Conservation (phyloP, 1,140 invertebrate species). For the Tenebrio molitor region DNA sequence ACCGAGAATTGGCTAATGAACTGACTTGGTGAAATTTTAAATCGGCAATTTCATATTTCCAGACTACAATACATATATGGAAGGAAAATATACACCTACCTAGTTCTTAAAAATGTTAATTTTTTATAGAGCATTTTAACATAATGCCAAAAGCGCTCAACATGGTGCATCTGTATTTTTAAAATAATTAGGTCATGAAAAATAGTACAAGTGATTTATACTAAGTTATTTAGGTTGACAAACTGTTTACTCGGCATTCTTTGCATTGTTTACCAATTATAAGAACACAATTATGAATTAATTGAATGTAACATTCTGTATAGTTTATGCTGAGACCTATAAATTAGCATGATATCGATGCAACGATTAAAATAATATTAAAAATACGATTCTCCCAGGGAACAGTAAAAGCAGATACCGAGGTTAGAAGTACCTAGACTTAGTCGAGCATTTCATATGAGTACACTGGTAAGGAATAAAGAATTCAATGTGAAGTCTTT, state of each 20-base stretch:
- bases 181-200: conserved; percentile 14
- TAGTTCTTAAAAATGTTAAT: too few relatives aligned
- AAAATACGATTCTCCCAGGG: too few relatives aligned
- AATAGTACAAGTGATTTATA: conserved; percentile 11
- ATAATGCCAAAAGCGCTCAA: too few relatives aligned
- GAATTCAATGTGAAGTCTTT: conserved; percentile 2
- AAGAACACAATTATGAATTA: conserved; percentile 1
- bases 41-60: background rate
- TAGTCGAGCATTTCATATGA: background rate
- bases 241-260: conserved; percentile 8
- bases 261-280: background rate
- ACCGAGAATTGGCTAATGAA: background rate
- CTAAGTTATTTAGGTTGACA: conserved; percentile 30
- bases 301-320: background rate
- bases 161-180: background rate
- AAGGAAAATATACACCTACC: too few relatives aligned
- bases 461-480: conserved; percentile 6
- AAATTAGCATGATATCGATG: background rate
- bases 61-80: too few relatives aligned
- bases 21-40: conserved; percentile 2
- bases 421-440: background rate
- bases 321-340: background rate
- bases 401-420: too few relatives aligned
- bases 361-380: too few relatives aligned
- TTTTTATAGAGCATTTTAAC: too few relatives aligned